phyloP scores from a whole-genome alignment of 1,140 invertebrate genomes.

The Ridgeia piscesae region DNA sequence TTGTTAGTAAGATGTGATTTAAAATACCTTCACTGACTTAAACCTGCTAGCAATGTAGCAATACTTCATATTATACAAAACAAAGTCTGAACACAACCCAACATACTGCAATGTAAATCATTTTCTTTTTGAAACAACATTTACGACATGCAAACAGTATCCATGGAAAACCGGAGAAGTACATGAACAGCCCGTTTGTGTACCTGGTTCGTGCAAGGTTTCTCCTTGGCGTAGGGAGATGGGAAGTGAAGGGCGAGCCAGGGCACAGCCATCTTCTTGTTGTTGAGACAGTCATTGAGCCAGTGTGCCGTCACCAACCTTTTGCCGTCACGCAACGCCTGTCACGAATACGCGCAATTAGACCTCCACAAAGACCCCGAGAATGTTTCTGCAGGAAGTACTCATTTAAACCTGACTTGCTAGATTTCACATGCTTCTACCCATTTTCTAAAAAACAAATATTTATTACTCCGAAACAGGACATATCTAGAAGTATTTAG shows the following conservation, averaged over 20 bases:
- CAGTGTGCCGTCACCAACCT: constrained; percentile 91
- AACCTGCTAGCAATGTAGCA: too few relatives aligned
- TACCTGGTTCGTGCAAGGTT: constrained; percentile 65
- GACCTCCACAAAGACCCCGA: neutral
- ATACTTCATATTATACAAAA: neutral
- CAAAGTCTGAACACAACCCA: neutral
- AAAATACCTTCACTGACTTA: too few relatives aligned
- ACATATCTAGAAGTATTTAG: too few relatives aligned
- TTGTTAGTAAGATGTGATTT: too few relatives aligned
- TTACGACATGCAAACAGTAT: too few relatives aligned
- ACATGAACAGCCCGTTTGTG: neutral
- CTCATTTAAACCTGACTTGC: neutral
- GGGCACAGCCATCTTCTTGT: constrained; percentile 82
- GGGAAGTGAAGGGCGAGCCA: constrained; percentile 92
- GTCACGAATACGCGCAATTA: constrained; percentile 26
- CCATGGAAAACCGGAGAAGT: neutral
- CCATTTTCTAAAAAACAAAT: too few relatives aligned
- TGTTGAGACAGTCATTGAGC: constrained; percentile 85
- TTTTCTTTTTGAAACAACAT: too few relatives aligned
- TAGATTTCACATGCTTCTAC: too few relatives aligned
- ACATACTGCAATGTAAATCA: too few relatives aligned
- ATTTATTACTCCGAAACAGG: too few relatives aligned
- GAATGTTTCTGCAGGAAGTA: neutral
- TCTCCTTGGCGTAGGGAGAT: constrained; percentile 69
- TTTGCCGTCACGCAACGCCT: constrained; percentile 77